Conservation (phyloP, 2,888 invertebrate genomes). For the Amiota minor region DNA sequence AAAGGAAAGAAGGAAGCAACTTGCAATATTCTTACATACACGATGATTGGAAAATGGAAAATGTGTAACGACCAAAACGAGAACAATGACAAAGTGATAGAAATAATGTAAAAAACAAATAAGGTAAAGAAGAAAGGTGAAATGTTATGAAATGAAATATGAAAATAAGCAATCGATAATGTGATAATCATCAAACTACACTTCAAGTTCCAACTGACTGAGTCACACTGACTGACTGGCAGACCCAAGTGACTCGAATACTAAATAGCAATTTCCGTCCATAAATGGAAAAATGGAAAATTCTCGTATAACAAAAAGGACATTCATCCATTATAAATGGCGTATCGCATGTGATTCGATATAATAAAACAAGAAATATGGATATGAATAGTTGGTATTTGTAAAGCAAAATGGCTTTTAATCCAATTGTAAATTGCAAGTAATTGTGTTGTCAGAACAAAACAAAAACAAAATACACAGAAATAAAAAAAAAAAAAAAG, state of each 20-base stretch:
- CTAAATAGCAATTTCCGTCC: slow-evolving; percentile 19
- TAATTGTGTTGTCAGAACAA: slow-evolving; percentile 3
- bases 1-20: slow-evolving; percentile 2
- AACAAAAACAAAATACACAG: background rate
- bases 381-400: too few relatives aligned
- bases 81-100: slow-evolving; percentile 1
- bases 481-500: background rate
- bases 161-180: slow-evolving; percentile 21
- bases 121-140: background rate
- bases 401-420: background rate
- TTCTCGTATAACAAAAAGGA: slow-evolving; percentile 18
- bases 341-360: background rate
- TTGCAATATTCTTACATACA: slow-evolving; percentile 10
- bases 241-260: slow-evolving; percentile 8
- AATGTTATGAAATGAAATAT: background rate
- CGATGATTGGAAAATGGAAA: slow-evolving; percentile 23
- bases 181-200: slow-evolving; percentile 9
- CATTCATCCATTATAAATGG: too few relatives aligned
- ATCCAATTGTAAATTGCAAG: slow-evolving; percentile 29
- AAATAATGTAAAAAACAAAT: background rate
- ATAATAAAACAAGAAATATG: slow-evolving; percentile 33
- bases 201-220: background rate
- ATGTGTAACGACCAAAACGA: slow-evolving; percentile 4
- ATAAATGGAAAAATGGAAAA: slow-evolving; percentile 26
- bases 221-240: too few relatives aligned